Conservation (phyloP, 1,140 invertebrate species). For the Trachymyrmex septentrionalis region DNA sequence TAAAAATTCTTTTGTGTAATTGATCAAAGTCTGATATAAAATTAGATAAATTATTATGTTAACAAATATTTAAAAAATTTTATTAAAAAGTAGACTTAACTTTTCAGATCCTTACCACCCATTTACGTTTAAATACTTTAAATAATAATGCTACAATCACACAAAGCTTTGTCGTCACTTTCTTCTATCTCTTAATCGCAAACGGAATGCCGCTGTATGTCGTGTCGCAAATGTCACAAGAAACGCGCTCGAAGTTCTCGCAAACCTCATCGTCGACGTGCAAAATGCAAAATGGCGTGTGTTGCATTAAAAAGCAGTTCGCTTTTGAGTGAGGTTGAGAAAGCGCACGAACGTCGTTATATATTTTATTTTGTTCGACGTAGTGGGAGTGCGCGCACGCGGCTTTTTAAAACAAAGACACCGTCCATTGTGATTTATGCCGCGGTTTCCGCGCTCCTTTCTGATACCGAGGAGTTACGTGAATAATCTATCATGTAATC, state of each 20-base stretch:
- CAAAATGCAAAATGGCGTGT: conserved; percentile 48
- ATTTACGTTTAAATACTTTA: conserved; percentile 16
- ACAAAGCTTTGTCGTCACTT: neutral
- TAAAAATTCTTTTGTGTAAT: neutral
- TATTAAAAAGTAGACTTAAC: neutral
- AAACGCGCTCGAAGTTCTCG: conserved; percentile 12
- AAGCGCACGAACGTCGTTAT: conserved; percentile 25
- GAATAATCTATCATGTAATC: conserved; percentile 65
- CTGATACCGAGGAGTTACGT: conserved; percentile 59
- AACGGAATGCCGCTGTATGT: conserved; percentile 7
- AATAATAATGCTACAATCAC: neutral
- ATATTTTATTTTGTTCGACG: conserved; percentile 57
- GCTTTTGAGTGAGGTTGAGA: neutral
- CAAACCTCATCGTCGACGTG: conserved; percentile 32
- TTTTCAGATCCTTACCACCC: neutral
- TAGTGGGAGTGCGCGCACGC: conserved; percentile 10
- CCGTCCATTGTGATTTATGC: conserved; percentile 60
- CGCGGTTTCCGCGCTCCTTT: conserved; percentile 42
- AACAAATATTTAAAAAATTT: neutral
- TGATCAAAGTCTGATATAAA: neutral
- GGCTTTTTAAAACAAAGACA: conserved; percentile 63
- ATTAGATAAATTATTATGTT: neutral
- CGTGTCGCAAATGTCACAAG: conserved; percentile 10
- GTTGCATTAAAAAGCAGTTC: conserved; percentile 51
- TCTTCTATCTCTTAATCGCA: conserved; percentile 36